Percentiles rank a stretch among this genome's conserved stretches.
These are phyloP conservation scores for Ornithoptera priamus DNA, from an alignment of 2,888 invertebrate species.

Conservation along the genomic window DNA sequence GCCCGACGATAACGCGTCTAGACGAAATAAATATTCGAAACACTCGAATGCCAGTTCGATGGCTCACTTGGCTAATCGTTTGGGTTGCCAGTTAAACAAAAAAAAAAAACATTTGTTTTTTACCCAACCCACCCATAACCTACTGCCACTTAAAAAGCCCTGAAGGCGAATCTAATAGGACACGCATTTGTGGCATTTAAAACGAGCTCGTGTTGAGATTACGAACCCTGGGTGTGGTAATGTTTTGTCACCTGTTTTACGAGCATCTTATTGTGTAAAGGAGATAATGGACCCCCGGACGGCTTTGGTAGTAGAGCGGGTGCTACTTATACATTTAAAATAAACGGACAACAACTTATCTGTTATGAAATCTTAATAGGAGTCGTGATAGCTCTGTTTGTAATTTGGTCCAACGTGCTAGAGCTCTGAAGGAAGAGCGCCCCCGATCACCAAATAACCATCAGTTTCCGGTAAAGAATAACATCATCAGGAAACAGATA, in stretches of 20 bases:
- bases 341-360: not conserved
- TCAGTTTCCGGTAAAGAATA: too few relatives aligned
- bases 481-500: too few relatives aligned
- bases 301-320: constrained; percentile 3
- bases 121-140: constrained; percentile 58
- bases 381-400: too few relatives aligned
- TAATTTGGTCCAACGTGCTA: too few relatives aligned
- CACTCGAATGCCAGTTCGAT: constrained; percentile 75
- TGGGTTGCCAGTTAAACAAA: constrained; percentile 48
- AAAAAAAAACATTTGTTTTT: constrained; percentile 53
- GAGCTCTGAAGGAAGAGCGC: too few relatives aligned
- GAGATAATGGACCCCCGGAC: constrained; percentile 16
- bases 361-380: too few relatives aligned
- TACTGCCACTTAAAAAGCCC: constrained; percentile 67
- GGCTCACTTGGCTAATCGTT: constrained; percentile 78
- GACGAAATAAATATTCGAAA: constrained; percentile 73
- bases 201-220: constrained; percentile 59
- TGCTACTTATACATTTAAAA: not conserved
- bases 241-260: constrained; percentile 37
- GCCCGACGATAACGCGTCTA: constrained; percentile 72
- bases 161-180: constrained; percentile 69
- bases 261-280: constrained; percentile 27
- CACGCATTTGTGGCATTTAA: constrained; percentile 55
- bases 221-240: constrained; percentile 49
- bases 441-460: too few relatives aligned